Evolutionary conservation across 30 jellyfish, hydroid and myxozoan species (phyloP), one percentile per base, ranked within the genome.

Genomic region (Chrysaora quinquecirrha): DNA sequence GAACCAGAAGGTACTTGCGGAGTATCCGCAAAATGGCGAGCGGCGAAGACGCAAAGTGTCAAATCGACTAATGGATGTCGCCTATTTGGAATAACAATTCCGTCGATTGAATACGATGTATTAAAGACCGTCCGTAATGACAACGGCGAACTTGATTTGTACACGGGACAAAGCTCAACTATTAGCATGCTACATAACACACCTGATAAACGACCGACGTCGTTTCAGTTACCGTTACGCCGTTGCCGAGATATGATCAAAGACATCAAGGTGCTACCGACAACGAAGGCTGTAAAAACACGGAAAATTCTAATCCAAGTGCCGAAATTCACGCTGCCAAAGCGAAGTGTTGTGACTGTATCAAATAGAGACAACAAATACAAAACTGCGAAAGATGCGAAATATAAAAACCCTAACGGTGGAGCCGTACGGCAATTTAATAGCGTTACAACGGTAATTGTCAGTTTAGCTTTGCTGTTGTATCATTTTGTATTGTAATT

Each of bases 1-100:
- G 90, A 79, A 32, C 89, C 87, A 0, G 87, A 75, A 23, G 91
- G 96, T 0, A 87, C 95, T 16, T 93, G 98, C 75, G 98, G 97
- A 1, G 94, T 71, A 32, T 46, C 98, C 14, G 61, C 83, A 24
- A 85, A 79, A 22, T 93, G 98, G 98, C 34, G 68, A 24, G 48
- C 71, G 63, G 98, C 93, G 38, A 56, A 0, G 23, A 92, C 81
- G 30, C 98, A 93, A 71, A 90, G 93, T 76, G 95, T 93, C 21
- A 85, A 93, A 32, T 31, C 48, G 2, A 79, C 98, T 1, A 61
- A 72, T 0, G 98, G 98, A 22, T 93, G 98, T 52, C 54, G 88
- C 25, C 71, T 72, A 35, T 82, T 93, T 22, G 82, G 97, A 50
- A 68, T 86, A 25, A 67, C 20, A 33, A 84, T 93, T 12, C 98